A percentile compares a stretch with the other conserved stretches of the same genome.
Evolutionary conservation across 2,797 vertebrate genomes (phyloP).

Genomic region (Neosilurus hyrtlii): DNA sequence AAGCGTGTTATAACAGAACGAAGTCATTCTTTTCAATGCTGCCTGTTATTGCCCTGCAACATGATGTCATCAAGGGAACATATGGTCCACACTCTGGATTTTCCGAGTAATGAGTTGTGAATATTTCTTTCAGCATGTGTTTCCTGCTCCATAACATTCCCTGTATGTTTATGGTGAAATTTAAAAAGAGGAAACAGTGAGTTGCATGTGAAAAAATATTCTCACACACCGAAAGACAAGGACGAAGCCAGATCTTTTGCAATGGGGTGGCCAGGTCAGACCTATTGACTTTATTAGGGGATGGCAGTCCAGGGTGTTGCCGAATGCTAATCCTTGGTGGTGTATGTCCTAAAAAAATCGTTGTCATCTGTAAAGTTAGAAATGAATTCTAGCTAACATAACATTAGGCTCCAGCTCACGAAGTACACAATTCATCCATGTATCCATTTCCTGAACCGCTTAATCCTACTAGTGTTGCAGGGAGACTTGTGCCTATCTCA

Average conservation of each 20-base stretch:
- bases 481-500: no score
- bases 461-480: no score
- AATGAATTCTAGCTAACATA: background rate
- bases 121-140: constrained; percentile 54
- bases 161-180: background rate
- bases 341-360: background rate
- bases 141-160: constrained; percentile 5
- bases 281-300: background rate
- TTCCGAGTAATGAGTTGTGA: constrained; percentile 85
- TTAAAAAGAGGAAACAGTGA: constrained; percentile 13
- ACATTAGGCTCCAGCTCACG: background rate
- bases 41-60: constrained; percentile 57
- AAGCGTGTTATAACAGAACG: background rate
- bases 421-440: background rate
- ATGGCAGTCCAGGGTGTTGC: background rate
- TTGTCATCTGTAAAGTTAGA: background rate
- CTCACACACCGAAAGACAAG: background rate
- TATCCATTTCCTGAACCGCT: no score
- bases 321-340: background rate
- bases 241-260: background rate
- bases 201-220: background rate
- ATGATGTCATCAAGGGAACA: constrained; percentile 84
- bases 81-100: constrained; percentile 82
- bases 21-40: background rate
- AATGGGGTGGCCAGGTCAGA: background rate